A percentile compares a stretch with the other conserved stretches of the same genome.
Evolutionary conservation across 2,888 invertebrate species (phyloP).

Genomic region (Brachyopa scutellaris): DNA sequence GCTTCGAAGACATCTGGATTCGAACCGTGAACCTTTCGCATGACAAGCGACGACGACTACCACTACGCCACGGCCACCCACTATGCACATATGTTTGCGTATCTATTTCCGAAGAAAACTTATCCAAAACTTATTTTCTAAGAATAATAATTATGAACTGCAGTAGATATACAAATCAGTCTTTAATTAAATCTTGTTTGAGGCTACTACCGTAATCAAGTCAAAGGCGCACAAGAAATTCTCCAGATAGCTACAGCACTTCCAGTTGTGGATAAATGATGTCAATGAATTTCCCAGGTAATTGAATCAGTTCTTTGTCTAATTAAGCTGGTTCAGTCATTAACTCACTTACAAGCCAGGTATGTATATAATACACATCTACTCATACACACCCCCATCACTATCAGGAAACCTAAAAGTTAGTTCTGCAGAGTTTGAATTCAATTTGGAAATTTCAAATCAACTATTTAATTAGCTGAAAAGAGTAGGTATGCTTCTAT

Average conservation of each 20-base stretch:
- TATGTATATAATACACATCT: background rate
- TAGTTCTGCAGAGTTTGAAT: conserved; percentile 63
- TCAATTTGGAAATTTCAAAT: conserved; percentile 69
- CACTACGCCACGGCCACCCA: too few species aligned
- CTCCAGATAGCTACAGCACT: background rate
- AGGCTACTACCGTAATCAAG: background rate
- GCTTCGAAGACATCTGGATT: too few species aligned
- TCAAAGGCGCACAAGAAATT: background rate
- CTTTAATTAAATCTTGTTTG: too few species aligned
- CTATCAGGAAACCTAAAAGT: conserved; percentile 45
- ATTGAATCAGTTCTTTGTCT: conserved; percentile 63
- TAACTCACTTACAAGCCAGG: conserved; percentile 43
- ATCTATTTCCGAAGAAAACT: too few species aligned
- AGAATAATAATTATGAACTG: too few species aligned
- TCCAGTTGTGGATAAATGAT: conserved; percentile 26
- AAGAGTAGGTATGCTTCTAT: conserved; percentile 57
- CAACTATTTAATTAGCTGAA: conserved; percentile 67
- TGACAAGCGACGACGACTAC: too few species aligned
- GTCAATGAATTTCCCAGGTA: conserved; percentile 55
- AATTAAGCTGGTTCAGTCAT: conserved; percentile 58
- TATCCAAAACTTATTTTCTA: too few species aligned
- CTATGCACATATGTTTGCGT: too few species aligned
- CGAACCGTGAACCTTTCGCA: too few species aligned
- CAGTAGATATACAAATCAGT: too few species aligned
- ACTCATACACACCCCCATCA: background rate